Evolutionary conservation across 2,113 vertebrate species (phyloP).

Genomic region (Geococcyx californianus): DNA sequence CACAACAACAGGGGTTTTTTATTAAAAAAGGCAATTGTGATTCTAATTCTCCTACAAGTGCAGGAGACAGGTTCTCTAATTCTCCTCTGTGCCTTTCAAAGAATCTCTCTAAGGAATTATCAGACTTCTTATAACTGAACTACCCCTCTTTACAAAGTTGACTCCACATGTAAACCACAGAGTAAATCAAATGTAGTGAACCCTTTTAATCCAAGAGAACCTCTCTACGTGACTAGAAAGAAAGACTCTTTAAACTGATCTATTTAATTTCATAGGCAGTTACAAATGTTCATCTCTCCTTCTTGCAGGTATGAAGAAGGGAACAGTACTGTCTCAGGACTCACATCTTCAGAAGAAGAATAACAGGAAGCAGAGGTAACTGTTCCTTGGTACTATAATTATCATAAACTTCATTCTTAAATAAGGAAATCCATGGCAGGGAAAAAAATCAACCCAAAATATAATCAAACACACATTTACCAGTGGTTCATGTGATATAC

Average conservation of each 20-base stretch:
- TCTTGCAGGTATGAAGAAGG: background rate
- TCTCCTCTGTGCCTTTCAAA: background rate
- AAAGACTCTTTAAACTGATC: background rate
- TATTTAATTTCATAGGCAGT: background rate
- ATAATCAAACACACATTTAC: background rate
- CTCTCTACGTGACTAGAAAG: background rate
- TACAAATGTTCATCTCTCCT: background rate
- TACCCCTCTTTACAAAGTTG: background rate
- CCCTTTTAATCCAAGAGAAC: constrained; percentile 14
- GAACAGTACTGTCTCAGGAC: background rate
- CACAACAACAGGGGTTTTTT: background rate
- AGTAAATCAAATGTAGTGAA: constrained; percentile 17
- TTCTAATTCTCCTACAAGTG: background rate
- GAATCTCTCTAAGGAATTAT: background rate
- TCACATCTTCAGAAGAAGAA: background rate
- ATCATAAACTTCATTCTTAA: background rate
- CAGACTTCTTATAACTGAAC: background rate
- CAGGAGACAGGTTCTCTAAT: background rate
- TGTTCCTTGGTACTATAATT: background rate
- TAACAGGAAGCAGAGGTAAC: background rate
- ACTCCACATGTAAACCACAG: background rate
- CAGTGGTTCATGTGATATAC: background rate
- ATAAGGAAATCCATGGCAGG: background rate
- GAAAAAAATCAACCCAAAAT: background rate
- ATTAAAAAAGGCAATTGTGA: background rate